Conservation (phyloP, 2,797 vertebrate species). For the Apogon talboti region DNA sequence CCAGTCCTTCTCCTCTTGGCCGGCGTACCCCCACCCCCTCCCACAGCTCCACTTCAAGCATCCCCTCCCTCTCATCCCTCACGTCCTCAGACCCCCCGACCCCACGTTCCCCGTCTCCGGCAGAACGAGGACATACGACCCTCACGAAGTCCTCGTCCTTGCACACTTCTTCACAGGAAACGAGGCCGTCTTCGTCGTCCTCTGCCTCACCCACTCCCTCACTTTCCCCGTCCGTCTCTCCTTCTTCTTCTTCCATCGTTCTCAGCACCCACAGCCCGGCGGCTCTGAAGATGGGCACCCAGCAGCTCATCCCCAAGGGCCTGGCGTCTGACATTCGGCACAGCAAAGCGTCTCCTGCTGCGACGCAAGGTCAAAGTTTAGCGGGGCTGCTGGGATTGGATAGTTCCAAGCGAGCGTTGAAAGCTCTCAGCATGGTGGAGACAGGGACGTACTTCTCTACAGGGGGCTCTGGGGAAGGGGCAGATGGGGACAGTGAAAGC, state of each 20-base stretch:
- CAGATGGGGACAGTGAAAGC: conserved; percentile 80
- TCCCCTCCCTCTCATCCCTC: conserved; percentile 73
- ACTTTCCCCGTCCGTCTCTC: conserved; percentile 81
- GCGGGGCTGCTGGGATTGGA: conserved; percentile 74
- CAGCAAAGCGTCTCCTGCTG: conserved; percentile 55
- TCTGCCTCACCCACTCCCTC: conserved; percentile 66
- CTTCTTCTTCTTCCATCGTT: conserved; percentile 74
- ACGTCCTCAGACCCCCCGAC: conserved; percentile 79
- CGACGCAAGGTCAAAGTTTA: conserved; percentile 59
- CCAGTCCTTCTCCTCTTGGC: conserved; percentile 48
- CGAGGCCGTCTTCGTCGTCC: conserved; percentile 77
- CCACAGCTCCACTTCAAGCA: conserved; percentile 76
- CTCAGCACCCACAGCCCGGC: conserved; percentile 91
- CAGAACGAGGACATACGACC: conserved; percentile 45
- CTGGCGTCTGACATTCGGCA: conserved; percentile 84
- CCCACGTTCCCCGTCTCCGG: conserved; percentile 75
- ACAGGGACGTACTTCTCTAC: conserved; percentile 80
- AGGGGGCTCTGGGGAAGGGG: conserved; percentile 53
- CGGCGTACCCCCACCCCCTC: conserved; percentile 54
- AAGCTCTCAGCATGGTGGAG: conserved; percentile 91
- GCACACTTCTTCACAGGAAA: conserved; percentile 44
- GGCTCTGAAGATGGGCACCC: conserved; percentile 90
- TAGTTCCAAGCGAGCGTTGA: conserved; percentile 76
- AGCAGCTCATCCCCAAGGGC: conserved; percentile 93
- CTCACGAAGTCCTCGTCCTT: conserved; percentile 53